Base-by-base conservation (phyloP, 1,140 invertebrate genomes). In the Drosophila cardini region DNA sequence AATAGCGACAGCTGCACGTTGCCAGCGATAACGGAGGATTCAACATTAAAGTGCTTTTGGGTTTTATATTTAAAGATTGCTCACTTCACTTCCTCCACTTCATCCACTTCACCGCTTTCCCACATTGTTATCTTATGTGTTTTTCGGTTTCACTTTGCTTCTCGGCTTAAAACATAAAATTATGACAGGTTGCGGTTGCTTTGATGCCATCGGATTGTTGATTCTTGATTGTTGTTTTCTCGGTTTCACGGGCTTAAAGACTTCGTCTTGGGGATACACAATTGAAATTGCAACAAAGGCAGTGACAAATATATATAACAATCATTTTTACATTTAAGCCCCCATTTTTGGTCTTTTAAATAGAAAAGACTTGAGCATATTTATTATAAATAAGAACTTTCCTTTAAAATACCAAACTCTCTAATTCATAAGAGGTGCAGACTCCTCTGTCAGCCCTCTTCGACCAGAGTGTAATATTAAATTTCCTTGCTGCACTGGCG, bases 1-100 rank as follows among this genome's bases (percentile, higher is more conserved):
- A 85, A 85, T 82, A 85, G 81, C 82, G 81, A 75, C 82, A 85
- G 82, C 82, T 78, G 81, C 81, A 86, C 78, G 82, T 85, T 72
- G 42, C 50, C 78, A 46, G 52, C 67, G 78, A 85, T 87, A 87
- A 87, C 83, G 10, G 34, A 58, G 72, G 72, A 58, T 82, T 67
- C 71, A 75, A 69, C 78, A 82, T 85, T 87, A 82, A 81, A 85
- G 82, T 63, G 75, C 83, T 65, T 26, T 72, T 78, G 62, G 82
- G 75, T 82, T 85, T 87, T 82, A 76, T 69, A 78, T 76, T 85
- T 82, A 87, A 87, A 82, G 83, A 76, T 50, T 62, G 36, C 67
- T 42, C 67, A 69, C 68, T 72, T 76, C 43, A 63, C 65, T 63
- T 42, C 10, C 46, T 36, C 6, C 10, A 34, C 55, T 63, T 42